Percentiles rank a stretch among this genome's conserved stretches.
These are phyloP conservation scores for Trypoxylon attenuatum DNA, from an alignment of 2,888 invertebrate genomes.

Conservation along the genomic window DNA sequence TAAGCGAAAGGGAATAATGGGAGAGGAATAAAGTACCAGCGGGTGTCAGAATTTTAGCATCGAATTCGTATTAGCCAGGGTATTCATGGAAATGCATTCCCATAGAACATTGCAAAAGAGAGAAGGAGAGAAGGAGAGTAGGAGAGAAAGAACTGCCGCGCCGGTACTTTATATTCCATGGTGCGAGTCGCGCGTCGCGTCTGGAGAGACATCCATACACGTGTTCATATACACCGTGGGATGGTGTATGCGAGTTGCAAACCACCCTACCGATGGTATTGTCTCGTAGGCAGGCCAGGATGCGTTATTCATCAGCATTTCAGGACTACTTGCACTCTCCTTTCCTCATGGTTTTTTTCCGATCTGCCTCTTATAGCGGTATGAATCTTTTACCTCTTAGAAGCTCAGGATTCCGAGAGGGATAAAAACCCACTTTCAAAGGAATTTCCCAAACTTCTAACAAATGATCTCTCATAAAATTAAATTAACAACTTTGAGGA, in stretches of 20 bases:
- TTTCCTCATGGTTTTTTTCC: slow-evolving; percentile 13
- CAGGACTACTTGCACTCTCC: slow-evolving; percentile 25
- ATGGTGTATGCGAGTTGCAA: slow-evolving; percentile 27
- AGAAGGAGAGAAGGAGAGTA: no score
- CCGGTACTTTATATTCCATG: slow-evolving; percentile 49
- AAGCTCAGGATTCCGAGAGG: no score
- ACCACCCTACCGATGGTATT: slow-evolving; percentile 48
- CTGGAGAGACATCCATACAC: no score
- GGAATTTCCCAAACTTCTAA: no score
- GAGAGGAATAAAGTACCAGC: background rate
- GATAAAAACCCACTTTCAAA: no score
- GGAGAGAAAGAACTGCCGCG: no score
- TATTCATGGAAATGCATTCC: slow-evolving; percentile 17
- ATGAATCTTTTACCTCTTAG: slow-evolving; percentile 27
- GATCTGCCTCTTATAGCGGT: slow-evolving; percentile 18
- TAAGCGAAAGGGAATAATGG: no score
- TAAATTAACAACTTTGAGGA: no score
- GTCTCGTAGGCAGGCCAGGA: slow-evolving; percentile 49
- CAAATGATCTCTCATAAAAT: no score
- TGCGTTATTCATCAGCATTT: slow-evolving; percentile 54
- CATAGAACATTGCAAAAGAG: no score
- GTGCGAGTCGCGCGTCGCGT: slow-evolving; percentile 30
- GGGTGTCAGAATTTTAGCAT: background rate
- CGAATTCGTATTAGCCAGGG: slow-evolving; percentile 3
- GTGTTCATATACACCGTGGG: slow-evolving; percentile 2